Base-by-base conservation (phyloP, 2,888 invertebrate genomes). In the Coleophora flavipennella region DNA sequence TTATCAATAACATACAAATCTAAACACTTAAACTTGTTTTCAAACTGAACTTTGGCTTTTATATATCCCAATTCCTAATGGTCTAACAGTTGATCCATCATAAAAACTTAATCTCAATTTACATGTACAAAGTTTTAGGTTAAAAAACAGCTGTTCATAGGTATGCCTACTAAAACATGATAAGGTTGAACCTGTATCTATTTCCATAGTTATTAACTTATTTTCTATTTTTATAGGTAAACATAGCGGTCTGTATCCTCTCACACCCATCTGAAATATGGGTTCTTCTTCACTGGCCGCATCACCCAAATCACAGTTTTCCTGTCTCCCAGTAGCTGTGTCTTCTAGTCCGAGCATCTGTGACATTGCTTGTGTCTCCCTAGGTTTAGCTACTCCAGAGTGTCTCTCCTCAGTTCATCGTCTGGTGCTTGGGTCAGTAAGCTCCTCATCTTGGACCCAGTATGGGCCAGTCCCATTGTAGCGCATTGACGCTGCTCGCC, bases 141-240 rank as follows among this genome's bases (percentile, higher is more conserved):
- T n/a, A n/a, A n/a, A n/a, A n/a, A n/a, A n/a, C n/a, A n/a, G n/a
- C n/a, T n/a, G n/a, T n/a, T n/a, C n/a, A n/a, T n/a, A n/a, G n/a
- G 27, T 27, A 27, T 27, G 7, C 9, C 9, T 27, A 9, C 27
- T 27, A 27, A 27, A 8, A 27, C 43, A 36, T 3, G 42, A 39
- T 2, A 44, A 13, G 2, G 41, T 39, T 0, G 42, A 38, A 7
- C 45, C 45, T 8, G 44, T 44, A 25, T 44, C 44, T 13, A 44
- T 33, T 33, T 44, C 44, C 44, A 44, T 44, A 8, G n/a, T 12
- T 29, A 44, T 20, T 2, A n/a, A 8, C 4, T 12, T 32, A 32
- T 39, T 39, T 1, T 41, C 11, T 26, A 45, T 33, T 25, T 14
- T 26, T 1, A 42, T 1, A 9, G 31, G 11, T 1, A 40, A 31